Base-by-base conservation (phyloP, 2,113 vertebrate species). In the Cephalopholis sonnerati region DNA sequence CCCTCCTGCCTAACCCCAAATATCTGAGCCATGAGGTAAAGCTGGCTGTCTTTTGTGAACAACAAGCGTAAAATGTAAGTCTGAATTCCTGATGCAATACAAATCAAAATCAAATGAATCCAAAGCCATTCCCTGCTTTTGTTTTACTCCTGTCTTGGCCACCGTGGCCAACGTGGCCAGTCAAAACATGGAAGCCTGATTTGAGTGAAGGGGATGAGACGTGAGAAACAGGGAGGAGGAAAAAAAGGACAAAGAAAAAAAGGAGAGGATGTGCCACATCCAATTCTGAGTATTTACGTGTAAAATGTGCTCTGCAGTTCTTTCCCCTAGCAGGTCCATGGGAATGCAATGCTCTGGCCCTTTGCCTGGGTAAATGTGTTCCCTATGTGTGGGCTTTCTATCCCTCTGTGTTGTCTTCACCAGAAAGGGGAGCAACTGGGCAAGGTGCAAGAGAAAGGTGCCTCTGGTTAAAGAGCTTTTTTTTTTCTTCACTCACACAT, bases 321-420 rank as follows among this genome's bases (percentile, higher is more conserved):
- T 88, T 81, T 88, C 89, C 87, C 82, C 74, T 44, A 87, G 88
- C 84, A 91, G 86, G 82, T 85, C 89, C 90, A 89, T 90, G 86
- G 87, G 93, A 94, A 93, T 82, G 87, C 77, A 89, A 89, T 81
- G 83, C 86, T 79, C 87, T 95, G 94, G 94, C 93, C 62, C 70
- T 59, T 27, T 87, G 93, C 93, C 94, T 86, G 87, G 75, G 44
- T 85, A 93, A 94, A 93, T 94, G 84, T 83, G 87, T 95, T 94
- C 94, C 93, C 91, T 92, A 91, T 94, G 91, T 89, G 90, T 83
- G 86, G 87, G 85, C 83, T 84, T 58, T 68, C 77, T 67, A 82
- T 79, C 81, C 75, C 83, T 85, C 80, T 74, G 65, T 76, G 77
- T 78, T 87, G 86, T 89, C 89, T 90, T 77, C 85, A 87, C 78